These are phyloP conservation scores for Ptilonorhynchus violaceus DNA, from an alignment of 2,113 vertebrate genomes.

Conservation along the genomic window DNA sequence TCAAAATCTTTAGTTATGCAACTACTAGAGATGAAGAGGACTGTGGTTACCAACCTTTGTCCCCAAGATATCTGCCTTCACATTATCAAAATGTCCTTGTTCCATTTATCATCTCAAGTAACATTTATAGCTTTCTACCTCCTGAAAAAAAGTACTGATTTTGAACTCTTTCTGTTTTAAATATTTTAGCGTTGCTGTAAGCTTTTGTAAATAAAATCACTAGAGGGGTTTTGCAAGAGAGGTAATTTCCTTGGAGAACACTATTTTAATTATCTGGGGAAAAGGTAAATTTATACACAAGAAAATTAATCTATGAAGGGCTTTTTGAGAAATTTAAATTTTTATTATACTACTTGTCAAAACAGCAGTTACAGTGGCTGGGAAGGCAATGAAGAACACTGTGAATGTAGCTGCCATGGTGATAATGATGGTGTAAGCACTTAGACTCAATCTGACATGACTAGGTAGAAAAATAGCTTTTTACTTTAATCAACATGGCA, in stretches of 20 bases:
- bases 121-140: neutral
- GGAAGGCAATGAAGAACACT: neutral
- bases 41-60: slow-evolving; percentile 11
- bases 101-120: neutral
- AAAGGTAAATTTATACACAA: neutral
- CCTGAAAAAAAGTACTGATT: neutral
- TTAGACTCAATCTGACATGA: neutral
- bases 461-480: neutral
- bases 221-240: neutral
- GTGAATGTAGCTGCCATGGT: neutral
- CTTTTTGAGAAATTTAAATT: neutral
- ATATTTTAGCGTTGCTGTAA: neutral
- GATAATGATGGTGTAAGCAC: neutral
- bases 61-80: neutral
- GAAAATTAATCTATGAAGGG: neutral
- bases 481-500: neutral
- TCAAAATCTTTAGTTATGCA: slow-evolving; percentile 42
- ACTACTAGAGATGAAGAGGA: neutral
- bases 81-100: neutral
- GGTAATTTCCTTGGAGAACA: neutral
- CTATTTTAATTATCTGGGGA: neutral
- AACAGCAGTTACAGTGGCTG: neutral
- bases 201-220: neutral
- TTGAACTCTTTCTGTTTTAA: neutral
- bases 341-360: neutral